These are phyloP conservation scores for Acronicta alni DNA, from an alignment of 2,888 invertebrate genomes.

Conservation along the genomic window DNA sequence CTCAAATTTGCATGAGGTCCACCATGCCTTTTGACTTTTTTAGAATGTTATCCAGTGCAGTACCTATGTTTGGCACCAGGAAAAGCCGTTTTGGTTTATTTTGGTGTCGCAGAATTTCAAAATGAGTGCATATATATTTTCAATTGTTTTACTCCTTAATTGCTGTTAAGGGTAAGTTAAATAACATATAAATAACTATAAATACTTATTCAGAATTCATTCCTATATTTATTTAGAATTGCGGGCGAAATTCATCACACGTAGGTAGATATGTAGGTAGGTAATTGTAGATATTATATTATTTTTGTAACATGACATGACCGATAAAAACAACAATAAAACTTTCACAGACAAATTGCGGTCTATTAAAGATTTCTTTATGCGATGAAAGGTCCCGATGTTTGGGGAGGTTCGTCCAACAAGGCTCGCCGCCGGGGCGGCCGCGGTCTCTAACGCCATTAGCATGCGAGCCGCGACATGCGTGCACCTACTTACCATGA, in stretches of 20 bases:
- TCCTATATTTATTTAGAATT: not conserved
- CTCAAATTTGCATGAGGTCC: no score
- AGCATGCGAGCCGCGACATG: conserved; percentile 78
- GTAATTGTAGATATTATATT: no score
- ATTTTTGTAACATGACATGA: conserved; percentile 53
- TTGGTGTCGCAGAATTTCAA: no score
- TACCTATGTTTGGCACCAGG: no score
- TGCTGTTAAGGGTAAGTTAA: no score
- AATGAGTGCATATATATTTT: no score
- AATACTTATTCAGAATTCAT: no score
- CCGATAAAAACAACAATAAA: conserved; percentile 64
- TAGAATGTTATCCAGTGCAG: no score
- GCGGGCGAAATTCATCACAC: conserved; percentile 20
- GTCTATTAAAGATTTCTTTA: conserved; percentile 80
- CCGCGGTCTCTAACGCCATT: conserved; percentile 70
- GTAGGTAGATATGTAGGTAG: not conserved
- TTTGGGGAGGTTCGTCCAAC: conserved; percentile 77
- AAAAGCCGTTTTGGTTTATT: no score
- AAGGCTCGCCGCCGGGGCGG: conserved; percentile 67
- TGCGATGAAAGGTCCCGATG: conserved; percentile 78
- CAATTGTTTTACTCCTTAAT: no score
- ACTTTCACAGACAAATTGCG: conserved; percentile 82
- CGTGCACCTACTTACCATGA: conserved; percentile 85
- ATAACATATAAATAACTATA: no score
- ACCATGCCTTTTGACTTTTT: no score